Percentiles rank a stretch among this genome's conserved stretches.
Evolutionary conservation across 2,797 vertebrate species (phyloP).

Genomic region (Sebastes taczanowskii): DNA sequence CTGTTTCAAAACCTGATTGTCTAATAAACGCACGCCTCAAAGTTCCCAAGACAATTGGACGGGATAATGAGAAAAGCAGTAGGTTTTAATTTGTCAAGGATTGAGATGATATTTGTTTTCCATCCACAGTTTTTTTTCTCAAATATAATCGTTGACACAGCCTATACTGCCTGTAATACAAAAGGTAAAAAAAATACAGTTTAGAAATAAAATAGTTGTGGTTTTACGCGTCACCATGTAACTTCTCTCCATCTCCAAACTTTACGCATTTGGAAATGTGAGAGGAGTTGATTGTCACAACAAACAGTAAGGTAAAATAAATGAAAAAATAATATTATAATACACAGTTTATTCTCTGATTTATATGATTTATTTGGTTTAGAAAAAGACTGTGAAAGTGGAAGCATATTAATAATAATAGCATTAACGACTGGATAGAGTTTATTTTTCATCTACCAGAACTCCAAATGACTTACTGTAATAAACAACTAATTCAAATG

Average conservation of each 20-base stretch:
- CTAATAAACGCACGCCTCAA: slow-evolving; percentile 62
- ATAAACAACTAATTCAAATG: neutral
- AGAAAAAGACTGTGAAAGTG: neutral
- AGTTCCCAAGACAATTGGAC: slow-evolving; percentile 73
- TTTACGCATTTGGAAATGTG: slow-evolving; percentile 7
- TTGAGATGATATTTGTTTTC: slow-evolving; percentile 52
- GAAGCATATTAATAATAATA: neutral
- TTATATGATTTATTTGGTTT: neutral
- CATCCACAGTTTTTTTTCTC: slow-evolving; percentile 12
- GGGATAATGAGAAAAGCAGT: slow-evolving; percentile 75
- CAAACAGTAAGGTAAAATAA: neutral
- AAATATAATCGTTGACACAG: neutral
- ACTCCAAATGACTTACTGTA: neutral
- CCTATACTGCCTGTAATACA: neutral
- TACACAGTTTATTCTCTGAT: neutral
- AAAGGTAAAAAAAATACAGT: neutral
- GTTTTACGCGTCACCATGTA: neutral
- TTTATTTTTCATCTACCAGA: neutral
- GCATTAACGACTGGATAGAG: neutral
- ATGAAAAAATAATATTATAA: neutral
- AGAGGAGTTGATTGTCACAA: neutral
- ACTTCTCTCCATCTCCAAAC: slow-evolving; percentile 9
- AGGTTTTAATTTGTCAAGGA: slow-evolving; percentile 67
- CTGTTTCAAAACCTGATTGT: slow-evolving; percentile 74
- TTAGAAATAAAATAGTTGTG: neutral